Evolutionary conservation across 1,140 invertebrate species (phyloP), one percentile per base, ranked within the genome.

Genomic region (Philaenus spumarius): DNA sequence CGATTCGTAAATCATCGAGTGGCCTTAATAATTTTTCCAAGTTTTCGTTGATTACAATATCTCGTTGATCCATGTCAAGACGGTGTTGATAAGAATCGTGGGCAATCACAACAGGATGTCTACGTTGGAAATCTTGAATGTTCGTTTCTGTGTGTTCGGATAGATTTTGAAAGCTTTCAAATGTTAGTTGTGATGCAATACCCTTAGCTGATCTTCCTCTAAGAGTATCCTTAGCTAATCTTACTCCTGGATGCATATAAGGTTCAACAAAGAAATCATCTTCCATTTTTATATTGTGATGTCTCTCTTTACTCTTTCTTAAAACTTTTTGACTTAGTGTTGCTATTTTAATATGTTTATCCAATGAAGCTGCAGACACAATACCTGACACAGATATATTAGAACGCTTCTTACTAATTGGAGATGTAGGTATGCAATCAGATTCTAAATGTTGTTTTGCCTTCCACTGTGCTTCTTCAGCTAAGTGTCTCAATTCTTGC

Each of bases 151-250:
- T 61, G 12, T 75, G 70, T 12, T 70, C 67, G 1, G 79, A 71
- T 37, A 82, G 80, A 67, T 81, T 82, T 60, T 74, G 76, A 61
- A 77, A 72, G 54, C 78, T 82, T 60, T 82, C 78, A 5, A 77
- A 71, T 34, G 83, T 68, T 14, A 89, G 68, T 5, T 82, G 80
- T 62, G 80, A 78, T 66, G 83, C 83, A 62, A 89, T 89, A 24
- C 79, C 78, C 66, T 78, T 83, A 9, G 86, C 86, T 2, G 86
- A 88, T 75, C 85, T 87, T 42, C 84, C 85, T 58, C 78, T 77
- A 20, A 87, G 71, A 1, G 43, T 61, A 70, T 74, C 66, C 73
- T 71, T 66, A 65, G 77, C 62, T 75, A 75, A 66, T 70, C 78
- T 76, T 20, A 81, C 69, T 1, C 71, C 70, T 1, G 72, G 66